Base-by-base conservation (phyloP, 2,888 invertebrate genomes). In the Gryllus longicercus region DNA sequence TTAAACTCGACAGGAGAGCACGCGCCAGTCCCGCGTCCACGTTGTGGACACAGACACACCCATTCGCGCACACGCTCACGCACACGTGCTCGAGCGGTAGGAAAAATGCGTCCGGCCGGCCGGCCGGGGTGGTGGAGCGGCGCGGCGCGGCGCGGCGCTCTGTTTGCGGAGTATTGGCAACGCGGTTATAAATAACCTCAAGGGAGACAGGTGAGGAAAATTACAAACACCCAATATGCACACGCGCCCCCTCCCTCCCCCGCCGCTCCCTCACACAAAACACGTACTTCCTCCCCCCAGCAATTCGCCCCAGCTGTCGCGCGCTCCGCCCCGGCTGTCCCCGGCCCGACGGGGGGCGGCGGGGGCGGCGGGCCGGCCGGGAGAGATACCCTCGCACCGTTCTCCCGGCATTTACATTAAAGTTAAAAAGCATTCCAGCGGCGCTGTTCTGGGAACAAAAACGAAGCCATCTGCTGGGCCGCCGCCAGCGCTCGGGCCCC, bases 371-470 rank as follows among this genome's bases (percentile, higher is more conserved):
- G 8, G 38, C 38, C 38, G 38, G 38, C 8, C 38, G 8, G 38
- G 38, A 38, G 38, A 38, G 38, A 38, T 38, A 38, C 38, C 8
- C 38, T 8, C 38, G 8, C 38, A 8, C 38, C 38, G 38, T 38
- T 8, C 38, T 38, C 38, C 38, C 63, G 63, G 63, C 63, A 63
- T 63, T 63, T 63, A 63, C 63, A 63, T 63, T 63, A 63, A 63
- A 63, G 63, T 63, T 63, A 63, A 63, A 63, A 63, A 63, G 63
- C 63, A 63, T 63, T 63, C 63, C 63, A 63, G 63, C 11, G 63
- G 63, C n/a, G 16, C n/a, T n/a, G 63, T 63, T 63, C 16, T 18
- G 16, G 63, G 63, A 8, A 63, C 63, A 63, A 63, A 63, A 63
- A 63, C 63, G 16, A n/a, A 63, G 63, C 16, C 63, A 63, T 63